Base-by-base conservation (phyloP, 2,888 invertebrate genomes). In the Eurytoma adleriae region DNA sequence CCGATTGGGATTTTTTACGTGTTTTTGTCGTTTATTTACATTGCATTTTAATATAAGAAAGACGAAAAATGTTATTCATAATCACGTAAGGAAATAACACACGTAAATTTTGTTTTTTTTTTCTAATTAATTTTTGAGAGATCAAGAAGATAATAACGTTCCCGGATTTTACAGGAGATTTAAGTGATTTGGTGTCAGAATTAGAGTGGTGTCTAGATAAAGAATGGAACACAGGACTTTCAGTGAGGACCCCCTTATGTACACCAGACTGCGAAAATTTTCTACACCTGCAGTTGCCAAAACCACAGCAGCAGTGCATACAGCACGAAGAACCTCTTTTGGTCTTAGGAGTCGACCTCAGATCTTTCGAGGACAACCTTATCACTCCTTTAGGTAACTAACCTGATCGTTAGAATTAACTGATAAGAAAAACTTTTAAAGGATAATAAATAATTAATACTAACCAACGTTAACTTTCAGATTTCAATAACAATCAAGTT, bases 181-280 rank as follows among this genome's bases (percentile, higher is more conserved):
- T 90, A 27, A 86, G 88, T 75, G 90, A 90, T 81, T 77, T 90
- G 67, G 89, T 89, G 40, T 87, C 87, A 0, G 90, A 90, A 67
- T 78, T 90, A 13, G 90, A 90, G 74, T 90, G 90, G 90, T 90
- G 89, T 78, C 83, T 90, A 78, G 90, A 90, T 78, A 86, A 84
- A 77, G 88, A 92, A 40, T 91, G 89, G 88, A 87, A 88, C 40
- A 82, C 86, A 1, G 87, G 88, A 27, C 86, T 92, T n/a, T 93
- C 93, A 0, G 93, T 93, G 69, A 91, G 92, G 71, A 93, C 93
- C 0, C 92, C 93, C 3, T 89, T 93, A 18, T 93, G 93, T 84
- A 93, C 92, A 20, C 92, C 93, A 27, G 91, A 91, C 40, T 93
- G 93, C 84, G 92, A 92, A 70, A 91, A 91, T 77, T 93, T 93